Conservation (phyloP, 2,888 invertebrate genomes). For the Acholoe squamosa region DNA sequence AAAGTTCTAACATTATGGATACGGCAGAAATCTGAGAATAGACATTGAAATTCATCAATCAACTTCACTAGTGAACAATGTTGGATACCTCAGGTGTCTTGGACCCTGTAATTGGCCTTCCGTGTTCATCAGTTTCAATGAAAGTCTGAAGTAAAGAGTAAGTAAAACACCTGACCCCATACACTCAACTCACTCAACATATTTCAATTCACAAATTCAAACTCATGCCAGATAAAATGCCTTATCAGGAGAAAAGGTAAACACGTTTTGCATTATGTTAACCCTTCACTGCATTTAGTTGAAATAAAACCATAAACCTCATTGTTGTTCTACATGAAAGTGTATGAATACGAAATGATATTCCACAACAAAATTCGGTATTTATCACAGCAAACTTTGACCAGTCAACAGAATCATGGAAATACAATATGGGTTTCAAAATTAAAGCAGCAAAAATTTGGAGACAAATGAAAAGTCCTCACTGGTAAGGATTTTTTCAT, state of each 20-base stretch:
- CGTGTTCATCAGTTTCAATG: conserved; percentile 49
- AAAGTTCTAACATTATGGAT: not conserved
- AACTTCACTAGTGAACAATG: not conserved
- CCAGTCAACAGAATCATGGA: not conserved
- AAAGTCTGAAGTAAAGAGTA: conserved; percentile 1
- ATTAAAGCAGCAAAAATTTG: conserved; percentile 15
- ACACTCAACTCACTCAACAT: not conserved
- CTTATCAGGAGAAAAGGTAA: not conserved
- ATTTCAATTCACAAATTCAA: no score
- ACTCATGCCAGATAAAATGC: not conserved
- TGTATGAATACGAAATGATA: no score
- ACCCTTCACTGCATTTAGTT: no score
- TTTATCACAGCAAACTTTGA: not conserved
- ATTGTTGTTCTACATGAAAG: no score
- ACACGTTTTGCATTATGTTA: not conserved
- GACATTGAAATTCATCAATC: conserved; percentile 42
- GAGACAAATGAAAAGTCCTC: not conserved
- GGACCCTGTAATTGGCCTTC: conserved; percentile 36
- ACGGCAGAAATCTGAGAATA: conserved; percentile 45
- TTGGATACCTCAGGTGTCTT: conserved; percentile 25
- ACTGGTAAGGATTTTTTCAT: not conserved
- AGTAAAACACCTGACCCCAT: not conserved
- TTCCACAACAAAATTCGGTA: not conserved
- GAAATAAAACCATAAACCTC: no score
- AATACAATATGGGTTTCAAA: not conserved